Evolutionary conservation across 2,797 vertebrate genomes (phyloP), one percentile per base, ranked within the genome.

Genomic region (Cyclura pinguis): DNA sequence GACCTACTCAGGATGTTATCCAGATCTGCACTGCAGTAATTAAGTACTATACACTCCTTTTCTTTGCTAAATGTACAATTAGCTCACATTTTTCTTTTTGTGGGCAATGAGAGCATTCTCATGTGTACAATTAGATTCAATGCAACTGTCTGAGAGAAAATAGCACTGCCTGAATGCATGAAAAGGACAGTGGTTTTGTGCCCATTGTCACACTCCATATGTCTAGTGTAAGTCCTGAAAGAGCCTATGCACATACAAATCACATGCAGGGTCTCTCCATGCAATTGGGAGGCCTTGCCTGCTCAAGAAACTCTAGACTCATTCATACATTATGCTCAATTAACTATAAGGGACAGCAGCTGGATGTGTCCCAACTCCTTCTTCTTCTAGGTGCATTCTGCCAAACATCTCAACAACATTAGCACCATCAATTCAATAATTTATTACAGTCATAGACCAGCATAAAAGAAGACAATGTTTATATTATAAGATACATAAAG

Each of bases 1-100:
- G 9, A 74, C 6, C 55, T 29, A 32, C 22, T 86, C 82, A 87
- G 29, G 93, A 84, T 47, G 59, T 84, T 82, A 73, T 38, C 57
- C 76, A 14, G 20, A 77, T 38, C 85, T 86, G 0, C 59, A 80
- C 6, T 8, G 32, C 0, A 2, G 47, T 81, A 59, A 24, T 35
- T 59, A 29, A 69, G 35, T 13, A 62, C 3, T 29, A 59, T n/a
- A 42, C 38, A 89, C 24, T 7, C 10, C 16, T 55, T 38, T 69
- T 18, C 32, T 13, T 72, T 59, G 32, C 50, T 29, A 90, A 90
- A 80, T 57, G 20, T 57, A 47, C 50, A 7, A 57, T 13, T 7
- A 72, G 29, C 47, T 57, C 88, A 69, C 62, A 77, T 59, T 50
- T 62, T 38, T 38, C 16, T 78, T 38, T 29, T 72, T 84, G 35